phyloP scores from a whole-genome alignment of 2,113 vertebrate genomes.

The Oryzias woworae region DNA sequence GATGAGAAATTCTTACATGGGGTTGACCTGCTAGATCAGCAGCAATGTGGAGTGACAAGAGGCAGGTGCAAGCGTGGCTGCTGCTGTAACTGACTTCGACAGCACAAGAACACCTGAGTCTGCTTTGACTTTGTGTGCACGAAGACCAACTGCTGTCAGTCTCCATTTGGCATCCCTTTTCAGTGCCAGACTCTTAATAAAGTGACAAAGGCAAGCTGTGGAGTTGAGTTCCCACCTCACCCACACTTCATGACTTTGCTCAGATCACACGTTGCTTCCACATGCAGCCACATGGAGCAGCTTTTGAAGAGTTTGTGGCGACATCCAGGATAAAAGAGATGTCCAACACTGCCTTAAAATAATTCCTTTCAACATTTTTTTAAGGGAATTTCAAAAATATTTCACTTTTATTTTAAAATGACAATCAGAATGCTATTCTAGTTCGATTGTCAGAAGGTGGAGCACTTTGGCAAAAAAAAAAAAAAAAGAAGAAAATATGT shows the following conservation, averaged over 20 bases:
- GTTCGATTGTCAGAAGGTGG: no score
- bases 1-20: constrained; percentile 32
- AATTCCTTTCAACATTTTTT: no score
- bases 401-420: no score
- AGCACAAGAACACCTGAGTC: constrained; percentile 48
- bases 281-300: constrained; percentile 7
- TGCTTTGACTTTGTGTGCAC: constrained; percentile 29
- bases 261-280: constrained; percentile 4
- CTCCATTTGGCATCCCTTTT: constrained; percentile 28
- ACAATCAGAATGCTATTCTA: no score
- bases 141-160: constrained; percentile 49
- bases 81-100: constrained; percentile 52
- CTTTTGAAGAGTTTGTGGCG: neutral
- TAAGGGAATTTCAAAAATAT: no score
- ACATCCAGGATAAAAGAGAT: no score
- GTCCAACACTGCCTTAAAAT: no score
- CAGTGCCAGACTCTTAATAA: constrained; percentile 21
- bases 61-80: constrained; percentile 46
- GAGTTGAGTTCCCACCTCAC: constrained; percentile 12
- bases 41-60: constrained; percentile 57
- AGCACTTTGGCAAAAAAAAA: no score
- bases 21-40: constrained; percentile 38
- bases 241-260: constrained; percentile 23
- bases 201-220: constrained; percentile 53
- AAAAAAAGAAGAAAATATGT: no score